Evolutionary conservation across 2,888 invertebrate genomes (phyloP).

Genomic region (Amphipoea oculea): DNA sequence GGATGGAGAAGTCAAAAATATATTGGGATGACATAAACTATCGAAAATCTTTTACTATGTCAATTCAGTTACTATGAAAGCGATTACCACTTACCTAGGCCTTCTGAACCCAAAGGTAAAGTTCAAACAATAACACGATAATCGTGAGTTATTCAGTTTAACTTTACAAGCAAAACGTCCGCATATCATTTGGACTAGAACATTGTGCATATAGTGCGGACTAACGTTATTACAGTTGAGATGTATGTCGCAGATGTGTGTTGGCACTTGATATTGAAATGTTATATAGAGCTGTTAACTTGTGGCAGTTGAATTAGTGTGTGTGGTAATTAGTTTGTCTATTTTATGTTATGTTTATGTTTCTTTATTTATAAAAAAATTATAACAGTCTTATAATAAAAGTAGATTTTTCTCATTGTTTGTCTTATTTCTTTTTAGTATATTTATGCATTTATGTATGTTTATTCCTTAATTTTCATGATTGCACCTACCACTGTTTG

Average conservation of each 20-base stretch:
- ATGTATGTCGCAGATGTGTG: conserved; percentile 51
- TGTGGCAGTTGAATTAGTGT: neutral
- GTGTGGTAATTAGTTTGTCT: neutral
- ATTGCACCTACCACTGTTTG: too few species aligned
- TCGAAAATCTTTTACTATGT: neutral
- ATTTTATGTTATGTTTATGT: neutral
- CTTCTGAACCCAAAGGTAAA: neutral
- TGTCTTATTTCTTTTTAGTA: too few species aligned
- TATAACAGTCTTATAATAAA: neutral
- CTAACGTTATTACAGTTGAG: conserved; percentile 61
- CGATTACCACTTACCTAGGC: neutral
- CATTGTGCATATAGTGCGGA: conserved; percentile 55
- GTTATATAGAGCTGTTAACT: conserved; percentile 20
- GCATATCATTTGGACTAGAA: conserved; percentile 8
- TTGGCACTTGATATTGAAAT: conserved; percentile 40
- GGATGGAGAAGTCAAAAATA: neutral
- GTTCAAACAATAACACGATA: neutral
- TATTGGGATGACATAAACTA: neutral
- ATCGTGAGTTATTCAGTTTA: neutral
- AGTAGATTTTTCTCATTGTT: too few species aligned
- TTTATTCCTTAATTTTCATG: too few species aligned
- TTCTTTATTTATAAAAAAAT: neutral
- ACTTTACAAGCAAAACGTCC: neutral
- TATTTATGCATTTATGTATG: too few species aligned
- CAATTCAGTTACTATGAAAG: neutral